These are phyloP conservation scores for Ambastaia sidthimunki DNA, from an alignment of 2,797 vertebrate genomes.

Conservation along the genomic window DNA sequence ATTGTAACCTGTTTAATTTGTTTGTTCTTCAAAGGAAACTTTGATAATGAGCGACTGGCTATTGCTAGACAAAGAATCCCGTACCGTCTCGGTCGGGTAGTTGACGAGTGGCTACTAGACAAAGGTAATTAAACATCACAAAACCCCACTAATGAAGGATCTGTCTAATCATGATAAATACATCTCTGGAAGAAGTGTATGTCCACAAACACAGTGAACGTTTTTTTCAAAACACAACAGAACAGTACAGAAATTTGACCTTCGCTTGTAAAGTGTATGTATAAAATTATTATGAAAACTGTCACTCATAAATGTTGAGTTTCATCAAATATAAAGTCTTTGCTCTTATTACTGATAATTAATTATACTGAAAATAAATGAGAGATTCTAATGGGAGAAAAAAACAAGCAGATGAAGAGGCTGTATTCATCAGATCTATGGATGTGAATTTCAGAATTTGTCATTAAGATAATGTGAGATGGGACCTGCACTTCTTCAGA, in stretches of 20 bases:
- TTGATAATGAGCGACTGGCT: slow-evolving; percentile 99
- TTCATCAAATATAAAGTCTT: too few species aligned
- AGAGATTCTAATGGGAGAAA: background rate
- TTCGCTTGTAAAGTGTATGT: too few species aligned
- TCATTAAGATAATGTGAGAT: slow-evolving; percentile 55
- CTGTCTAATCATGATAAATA: slow-evolving; percentile 80
- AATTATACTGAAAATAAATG: background rate
- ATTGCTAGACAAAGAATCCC: slow-evolving; percentile 99
- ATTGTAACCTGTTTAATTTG: slow-evolving; percentile 87
- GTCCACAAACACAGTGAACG: slow-evolving; percentile 59
- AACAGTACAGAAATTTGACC: too few species aligned
- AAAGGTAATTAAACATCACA: slow-evolving; percentile 97
- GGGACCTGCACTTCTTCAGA: slow-evolving; percentile 82
- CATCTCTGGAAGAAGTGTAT: slow-evolving; percentile 85
- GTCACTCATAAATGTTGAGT: too few species aligned
- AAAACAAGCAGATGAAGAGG: too few species aligned
- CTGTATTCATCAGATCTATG: background rate
- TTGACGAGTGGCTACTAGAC: slow-evolving; percentile 99
- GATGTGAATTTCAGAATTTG: background rate
- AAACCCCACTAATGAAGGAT: slow-evolving; percentile 84
- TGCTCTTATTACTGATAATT: background rate
- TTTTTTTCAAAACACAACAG: too few species aligned
- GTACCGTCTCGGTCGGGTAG: slow-evolving; percentile 98
- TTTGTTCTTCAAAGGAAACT: slow-evolving; percentile 98
- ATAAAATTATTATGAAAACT: too few species aligned